phyloP scores from a whole-genome alignment of 1,140 invertebrate genomes.

The Heliconius himera region DNA sequence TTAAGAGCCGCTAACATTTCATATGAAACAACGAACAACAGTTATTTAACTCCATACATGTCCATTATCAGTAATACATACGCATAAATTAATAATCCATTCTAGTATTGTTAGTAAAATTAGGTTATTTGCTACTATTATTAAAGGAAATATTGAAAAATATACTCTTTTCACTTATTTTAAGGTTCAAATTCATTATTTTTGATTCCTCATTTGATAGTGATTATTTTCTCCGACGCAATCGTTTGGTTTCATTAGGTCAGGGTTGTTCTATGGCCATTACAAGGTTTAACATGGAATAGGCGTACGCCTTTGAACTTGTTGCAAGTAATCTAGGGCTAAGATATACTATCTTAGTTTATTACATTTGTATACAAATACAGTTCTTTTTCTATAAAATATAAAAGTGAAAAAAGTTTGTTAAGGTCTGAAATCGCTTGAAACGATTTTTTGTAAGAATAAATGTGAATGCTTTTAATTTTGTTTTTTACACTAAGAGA shows the following conservation, averaged over 20 bases:
- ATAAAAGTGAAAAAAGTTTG: neutral
- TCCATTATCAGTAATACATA: slow-evolving; percentile 23
- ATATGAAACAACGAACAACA: slow-evolving; percentile 14
- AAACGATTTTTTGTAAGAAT: neutral
- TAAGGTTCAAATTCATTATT: slow-evolving; percentile 17
- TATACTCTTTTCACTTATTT: slow-evolving; percentile 27
- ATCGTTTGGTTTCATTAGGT: slow-evolving; percentile 49
- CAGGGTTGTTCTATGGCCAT: slow-evolving; percentile 43
- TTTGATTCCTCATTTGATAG: slow-evolving; percentile 22
- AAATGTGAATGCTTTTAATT: neutral
- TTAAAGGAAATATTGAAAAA: neutral
- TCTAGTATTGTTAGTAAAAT: slow-evolving; percentile 41
- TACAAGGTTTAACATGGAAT: slow-evolving; percentile 42
- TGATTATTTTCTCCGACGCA: slow-evolving; percentile 31
- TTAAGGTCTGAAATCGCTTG: neutral
- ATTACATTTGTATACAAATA: slow-evolving; percentile 3
- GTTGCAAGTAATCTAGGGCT: slow-evolving; percentile 40
- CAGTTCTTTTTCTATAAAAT: neutral
- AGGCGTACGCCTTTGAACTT: slow-evolving; percentile 41
- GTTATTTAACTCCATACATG: slow-evolving; percentile 16
- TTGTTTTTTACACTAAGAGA: neutral
- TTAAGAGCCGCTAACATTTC: neutral
- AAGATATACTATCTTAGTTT: slow-evolving; percentile 4
- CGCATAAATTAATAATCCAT: slow-evolving; percentile 31
- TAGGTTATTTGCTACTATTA: slow-evolving; percentile 31